Evolutionary conservation across 2,888 invertebrate species (phyloP), one percentile per base, ranked within the genome.

Genomic region (Conchocele bisecta): DNA sequence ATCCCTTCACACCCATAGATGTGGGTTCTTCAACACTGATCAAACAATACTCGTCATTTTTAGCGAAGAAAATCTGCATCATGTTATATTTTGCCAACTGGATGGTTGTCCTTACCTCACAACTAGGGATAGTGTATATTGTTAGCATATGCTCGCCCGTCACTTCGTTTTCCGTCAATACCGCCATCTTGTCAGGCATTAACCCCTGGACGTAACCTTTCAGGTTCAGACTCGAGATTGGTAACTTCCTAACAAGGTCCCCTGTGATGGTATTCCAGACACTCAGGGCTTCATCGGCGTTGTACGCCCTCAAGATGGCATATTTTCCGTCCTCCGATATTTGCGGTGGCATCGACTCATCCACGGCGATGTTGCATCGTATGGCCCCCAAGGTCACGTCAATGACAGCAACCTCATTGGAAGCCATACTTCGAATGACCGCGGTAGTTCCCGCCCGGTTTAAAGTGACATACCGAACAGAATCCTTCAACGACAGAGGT

Each of bases 311-410:
- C 3, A 83, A 46, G 17, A 83, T 74, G 17, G 73, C 77, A 61
- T 81, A 79, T 57, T 71, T 72, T 11, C 83, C 83, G 72, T 83
- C 79, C 13, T 63, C 54, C 2, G 81, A 71, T 3, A 84, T 56
- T 2, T 35, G 33, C 11, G 83, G 83, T 35, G 59, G 44, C 79
- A 79, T 78, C 9, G 60, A 73, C 39, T 81, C 80, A 0, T 75
- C 71, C n/a, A 58, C n/a, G 1, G 80, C 69, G 11, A 81, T 67
- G 2, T 50, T 54, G 13, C 67, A 73, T 22, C 65, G 65, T 20
- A 72, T 65, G 3, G 41, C 48, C 1, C 83, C 83, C 7, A 46
- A 33, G 2, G 39, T 39, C 1, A 82, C 39, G 64, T 83, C 81
- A 24, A 83, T 46, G 0, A 83, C 67, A 2, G 65, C 63, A 33